Conservation (phyloP, 2,113 vertebrate genomes). For the Rhinolophus sinicus region DNA sequence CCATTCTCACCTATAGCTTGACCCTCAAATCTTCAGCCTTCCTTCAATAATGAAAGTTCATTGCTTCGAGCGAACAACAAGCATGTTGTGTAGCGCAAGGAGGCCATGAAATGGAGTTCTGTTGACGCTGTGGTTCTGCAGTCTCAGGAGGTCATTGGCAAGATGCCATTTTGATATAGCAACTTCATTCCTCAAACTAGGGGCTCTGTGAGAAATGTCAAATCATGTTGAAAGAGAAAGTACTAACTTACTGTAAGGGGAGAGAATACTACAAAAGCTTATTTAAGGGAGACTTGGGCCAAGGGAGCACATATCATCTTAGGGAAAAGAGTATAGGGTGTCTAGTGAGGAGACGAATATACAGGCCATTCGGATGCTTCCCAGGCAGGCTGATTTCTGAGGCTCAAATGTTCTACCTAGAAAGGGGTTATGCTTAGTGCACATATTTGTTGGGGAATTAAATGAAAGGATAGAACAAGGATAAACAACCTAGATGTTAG, state of each 20-base stretch:
- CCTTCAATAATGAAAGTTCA: constrained; percentile 62
- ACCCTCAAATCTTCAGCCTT: constrained; percentile 53
- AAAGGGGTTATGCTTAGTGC: neutral
- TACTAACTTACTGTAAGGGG: neutral
- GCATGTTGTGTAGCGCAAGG: constrained; percentile 6
- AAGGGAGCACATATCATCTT: neutral
- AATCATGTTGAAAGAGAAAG: neutral
- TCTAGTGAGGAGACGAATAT: neutral
- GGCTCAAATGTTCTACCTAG: neutral
- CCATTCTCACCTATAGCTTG: constrained; percentile 27
- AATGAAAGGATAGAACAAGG: constrained; percentile 16
- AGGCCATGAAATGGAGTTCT: neutral
- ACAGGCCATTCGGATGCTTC: neutral
- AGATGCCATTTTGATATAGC: constrained; percentile 47
- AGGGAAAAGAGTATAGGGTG: neutral
- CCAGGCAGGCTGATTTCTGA: neutral
- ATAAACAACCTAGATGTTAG: neutral
- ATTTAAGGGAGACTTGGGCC: neutral
- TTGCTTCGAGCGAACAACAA: constrained; percentile 49
- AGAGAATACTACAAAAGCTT: neutral
- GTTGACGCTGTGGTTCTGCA: neutral
- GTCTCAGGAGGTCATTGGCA: constrained; percentile 33
- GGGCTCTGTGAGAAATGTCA: constrained; percentile 39
- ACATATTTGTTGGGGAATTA: neutral
- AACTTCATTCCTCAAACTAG: constrained; percentile 45